phyloP scores from a whole-genome alignment of 2,113 vertebrate species.

The Pelecanus crispus region DNA sequence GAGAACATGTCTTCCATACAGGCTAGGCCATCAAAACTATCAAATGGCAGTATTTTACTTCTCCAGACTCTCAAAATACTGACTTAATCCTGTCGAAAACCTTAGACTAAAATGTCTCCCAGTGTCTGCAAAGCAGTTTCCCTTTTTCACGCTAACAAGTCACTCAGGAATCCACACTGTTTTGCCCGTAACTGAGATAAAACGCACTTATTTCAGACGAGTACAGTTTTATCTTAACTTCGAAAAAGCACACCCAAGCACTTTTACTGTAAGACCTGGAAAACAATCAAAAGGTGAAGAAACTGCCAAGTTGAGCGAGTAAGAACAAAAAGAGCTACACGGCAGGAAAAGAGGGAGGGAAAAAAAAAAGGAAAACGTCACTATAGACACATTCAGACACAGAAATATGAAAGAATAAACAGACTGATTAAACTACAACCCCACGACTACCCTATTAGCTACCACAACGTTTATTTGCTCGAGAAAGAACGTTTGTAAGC shows the following conservation, averaged over 20 bases:
- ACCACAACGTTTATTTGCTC: too few relatives aligned
- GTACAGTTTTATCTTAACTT: not conserved
- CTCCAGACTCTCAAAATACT: not conserved
- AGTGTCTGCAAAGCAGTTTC: not conserved
- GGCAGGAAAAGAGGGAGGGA: not conserved
- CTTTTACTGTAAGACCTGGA: not conserved
- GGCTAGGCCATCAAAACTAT: not conserved
- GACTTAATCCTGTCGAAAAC: not conserved
- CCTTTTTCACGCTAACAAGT: not conserved
- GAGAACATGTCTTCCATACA: accelerated
- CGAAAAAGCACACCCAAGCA: not conserved
- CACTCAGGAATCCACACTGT: not conserved
- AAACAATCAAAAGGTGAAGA: not conserved
- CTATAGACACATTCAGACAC: not conserved
- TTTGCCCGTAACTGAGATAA: not conserved
- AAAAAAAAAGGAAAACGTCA: too few relatives aligned
- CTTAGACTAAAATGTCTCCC: not conserved
- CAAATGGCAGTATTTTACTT: not conserved
- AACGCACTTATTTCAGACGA: not conserved
- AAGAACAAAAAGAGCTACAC: not conserved
- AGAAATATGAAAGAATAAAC: not conserved
- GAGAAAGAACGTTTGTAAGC: accelerated
- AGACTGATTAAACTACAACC: not conserved
- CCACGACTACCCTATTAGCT: accelerated
- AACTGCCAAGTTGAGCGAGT: not conserved